Evolutionary conservation across 2,113 vertebrate species (phyloP).

Genomic region (Pimephales promelas): DNA sequence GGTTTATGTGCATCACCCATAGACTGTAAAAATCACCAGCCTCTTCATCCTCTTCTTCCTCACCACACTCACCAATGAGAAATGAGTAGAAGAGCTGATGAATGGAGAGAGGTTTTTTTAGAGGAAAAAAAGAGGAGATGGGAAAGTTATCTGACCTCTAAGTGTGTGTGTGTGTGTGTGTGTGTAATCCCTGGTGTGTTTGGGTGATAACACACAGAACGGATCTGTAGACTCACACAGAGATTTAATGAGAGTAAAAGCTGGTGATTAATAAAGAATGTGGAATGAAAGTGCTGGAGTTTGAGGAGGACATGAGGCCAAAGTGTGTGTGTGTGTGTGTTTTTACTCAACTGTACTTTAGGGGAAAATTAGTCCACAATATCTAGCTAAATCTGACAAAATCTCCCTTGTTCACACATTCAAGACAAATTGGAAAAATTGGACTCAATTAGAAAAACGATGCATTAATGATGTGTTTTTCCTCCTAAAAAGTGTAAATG

Average conservation of each 20-base stretch:
- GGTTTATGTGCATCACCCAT: slow-evolving; percentile 21
- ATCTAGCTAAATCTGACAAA: slow-evolving; percentile 12
- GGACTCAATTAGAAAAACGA: not conserved
- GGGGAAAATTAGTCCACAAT: not conserved
- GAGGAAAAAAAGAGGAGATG: not conserved
- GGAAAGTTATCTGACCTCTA: slow-evolving; percentile 42
- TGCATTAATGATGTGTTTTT: not conserved
- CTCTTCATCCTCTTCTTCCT: slow-evolving; percentile 28
- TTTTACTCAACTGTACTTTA: not conserved
- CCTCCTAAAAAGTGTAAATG: not conserved
- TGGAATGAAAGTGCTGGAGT: slow-evolving; percentile 50
- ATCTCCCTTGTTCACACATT: slow-evolving; percentile 1
- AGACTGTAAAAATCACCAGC: not conserved
- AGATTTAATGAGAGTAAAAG: slow-evolving; percentile 40
- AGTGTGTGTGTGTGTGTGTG: slow-evolving; percentile 9
- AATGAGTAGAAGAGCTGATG: not conserved
- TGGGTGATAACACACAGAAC: slow-evolving; percentile 47
- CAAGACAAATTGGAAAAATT: not conserved
- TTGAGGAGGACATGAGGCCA: slow-evolving; percentile 66
- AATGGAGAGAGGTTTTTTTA: slow-evolving; percentile 26
- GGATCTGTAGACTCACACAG: slow-evolving; percentile 12
- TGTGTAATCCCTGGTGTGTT: slow-evolving; percentile 41
- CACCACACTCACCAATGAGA: not conserved
- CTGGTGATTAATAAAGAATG: slow-evolving; percentile 39
- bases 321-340: slow-evolving; percentile 58